Evolutionary conservation across 1,140 invertebrate genomes (phyloP), one percentile per base, ranked within the genome.

Genomic region (Tetraneura akinire): DNA sequence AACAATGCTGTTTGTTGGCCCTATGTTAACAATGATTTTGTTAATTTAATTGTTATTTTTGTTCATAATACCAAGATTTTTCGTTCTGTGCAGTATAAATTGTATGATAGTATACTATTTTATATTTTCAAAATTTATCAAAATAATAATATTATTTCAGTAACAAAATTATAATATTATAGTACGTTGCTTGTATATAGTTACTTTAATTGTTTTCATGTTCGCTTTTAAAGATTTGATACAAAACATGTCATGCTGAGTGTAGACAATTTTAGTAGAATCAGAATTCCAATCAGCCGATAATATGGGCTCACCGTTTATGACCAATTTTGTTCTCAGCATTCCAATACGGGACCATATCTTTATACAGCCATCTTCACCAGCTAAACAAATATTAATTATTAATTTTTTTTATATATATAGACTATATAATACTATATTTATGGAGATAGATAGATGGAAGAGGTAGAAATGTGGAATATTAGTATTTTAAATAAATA

Each of bases 291-390:
- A 98, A 78, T 91, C 89, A 11, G 94, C 90, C 53, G 90, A 90
- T 84, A 97, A 94, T 45, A 98, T 91, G 1, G 92, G 89, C 4
- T 92, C 89, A 82, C 90, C 90, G 73, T 92, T 92, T 84, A 96
- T 92, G 29, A 95, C 91, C 1, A 98, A 87, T 6, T 94, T 95
- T 16, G 96, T 97, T 32, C 97, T 89, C 6, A 99, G 87, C 91
- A 99, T 96, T 66, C 97, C 97, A 85, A 92, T 96, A 42, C 95
- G 87, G 5, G 97, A 98, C 97, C 97, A 99, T 80, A 98, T 92
- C 87, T 98, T 98, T 0, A 99, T 90, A 51, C 91, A 90, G 16
- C 97, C 98, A 89, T 99, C 98, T 88, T 99, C 97, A 1, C 97
- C 96, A 84, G 91, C 96, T 94, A 82, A 37, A 37, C 32, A 37